Percentiles rank a stretch among this genome's conserved stretches.
phyloP scores from a whole-genome alignment of 2,888 invertebrate genomes.

The Bimastos eiseni region DNA sequence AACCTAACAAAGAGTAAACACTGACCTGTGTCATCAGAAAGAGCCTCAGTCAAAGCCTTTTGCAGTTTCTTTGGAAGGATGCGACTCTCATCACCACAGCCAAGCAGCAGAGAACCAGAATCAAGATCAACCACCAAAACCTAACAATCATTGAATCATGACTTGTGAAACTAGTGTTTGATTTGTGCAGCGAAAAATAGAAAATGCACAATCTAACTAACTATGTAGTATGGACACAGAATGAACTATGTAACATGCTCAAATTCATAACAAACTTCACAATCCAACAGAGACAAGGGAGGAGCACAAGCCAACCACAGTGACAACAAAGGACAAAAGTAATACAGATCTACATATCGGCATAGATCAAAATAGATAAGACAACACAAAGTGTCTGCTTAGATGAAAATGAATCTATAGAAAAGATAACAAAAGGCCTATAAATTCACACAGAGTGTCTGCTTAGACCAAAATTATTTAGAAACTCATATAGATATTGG shows the following conservation, averaged over 20 bases:
- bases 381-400: no score
- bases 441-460: not conserved
- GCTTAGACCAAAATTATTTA: not conserved
- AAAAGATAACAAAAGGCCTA: no score
- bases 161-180: not conserved
- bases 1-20: not conserved
- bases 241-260: not conserved
- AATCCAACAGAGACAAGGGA: not conserved
- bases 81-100: slow-evolving; percentile 77
- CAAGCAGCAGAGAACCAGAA: slow-evolving; percentile 66
- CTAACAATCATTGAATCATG: slow-evolving; percentile 45
- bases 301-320: not conserved
- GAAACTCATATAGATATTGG: not conserved
- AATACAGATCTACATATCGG: no score
- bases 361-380: no score
- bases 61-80: slow-evolving; percentile 74
- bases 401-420: no score
- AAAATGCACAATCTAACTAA: not conserved
- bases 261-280: not conserved
- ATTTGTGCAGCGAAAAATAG: not conserved
- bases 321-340: no score
- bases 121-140: slow-evolving; percentile 75
- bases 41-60: slow-evolving; percentile 71
- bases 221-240: not conserved
- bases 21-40: slow-evolving; percentile 48